Percentiles rank a stretch among this genome's conserved stretches.
These are phyloP conservation scores for Coenobita brevimanus DNA, from an alignment of 1,140 invertebrate genomes.

Conservation along the genomic window DNA sequence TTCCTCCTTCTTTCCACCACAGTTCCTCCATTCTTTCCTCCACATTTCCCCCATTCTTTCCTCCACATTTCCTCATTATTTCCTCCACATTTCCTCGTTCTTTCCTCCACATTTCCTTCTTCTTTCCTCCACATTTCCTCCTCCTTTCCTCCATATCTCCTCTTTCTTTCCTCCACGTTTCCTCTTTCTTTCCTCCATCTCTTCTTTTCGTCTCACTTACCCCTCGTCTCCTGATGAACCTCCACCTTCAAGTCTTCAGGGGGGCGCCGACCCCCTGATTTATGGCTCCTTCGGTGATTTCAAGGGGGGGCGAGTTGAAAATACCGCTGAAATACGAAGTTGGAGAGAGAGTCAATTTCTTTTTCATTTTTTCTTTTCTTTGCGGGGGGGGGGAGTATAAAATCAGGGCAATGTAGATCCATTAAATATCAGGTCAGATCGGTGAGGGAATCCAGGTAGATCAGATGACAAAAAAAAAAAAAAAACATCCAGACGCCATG, in stretches of 20 bases:
- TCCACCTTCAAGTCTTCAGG: background rate
- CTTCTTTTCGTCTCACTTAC: no score
- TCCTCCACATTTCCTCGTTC: background rate
- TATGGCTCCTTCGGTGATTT: background rate
- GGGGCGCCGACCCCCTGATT: background rate
- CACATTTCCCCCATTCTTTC: background rate
- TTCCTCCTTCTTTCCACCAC: background rate
- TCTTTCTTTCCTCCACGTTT: background rate
- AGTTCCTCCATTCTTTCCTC: background rate
- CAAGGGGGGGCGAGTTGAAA: background rate
- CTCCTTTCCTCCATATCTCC: background rate
- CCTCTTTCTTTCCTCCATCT: background rate
- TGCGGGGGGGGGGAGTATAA: no score
- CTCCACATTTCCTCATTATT: background rate
- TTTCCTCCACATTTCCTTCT: background rate
- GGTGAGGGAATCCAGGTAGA: no score
- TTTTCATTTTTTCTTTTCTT: background rate
- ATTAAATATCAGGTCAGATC: no score
- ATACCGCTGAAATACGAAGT: background rate
- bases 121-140: no score
- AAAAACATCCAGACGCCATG: no score
- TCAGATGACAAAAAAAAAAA: no score
- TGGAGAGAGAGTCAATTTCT: background rate
- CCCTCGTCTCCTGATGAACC: background rate
- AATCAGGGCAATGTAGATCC: no score